Evolutionary conservation across 1,140 invertebrate species (phyloP), one percentile per base, ranked within the genome.

Genomic region (Apocrypta bakeri): DNA sequence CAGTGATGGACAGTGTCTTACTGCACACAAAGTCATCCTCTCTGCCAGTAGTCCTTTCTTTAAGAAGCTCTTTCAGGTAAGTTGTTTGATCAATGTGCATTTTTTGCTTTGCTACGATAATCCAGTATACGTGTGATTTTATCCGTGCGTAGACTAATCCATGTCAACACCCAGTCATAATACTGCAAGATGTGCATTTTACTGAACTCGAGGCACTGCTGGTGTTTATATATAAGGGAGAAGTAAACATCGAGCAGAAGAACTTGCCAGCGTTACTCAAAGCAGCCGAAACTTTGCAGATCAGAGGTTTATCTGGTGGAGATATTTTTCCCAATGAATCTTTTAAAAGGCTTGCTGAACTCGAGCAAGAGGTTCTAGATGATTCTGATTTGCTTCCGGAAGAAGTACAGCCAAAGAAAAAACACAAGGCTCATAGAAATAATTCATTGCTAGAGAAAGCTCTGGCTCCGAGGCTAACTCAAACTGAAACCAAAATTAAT

Each of bases 41-140:
- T 95, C 95, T 9, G 95, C 95, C 1, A 95, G 95, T 85, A 96
- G 95, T 90, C 93, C 94, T 7, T 95, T 95, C 86, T 96, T 96
- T 89, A 94, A 93, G 85, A 93, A 93, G 83, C 93, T 95, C 86
- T 94, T 95, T 85, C 94, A 95, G 93, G 94, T 95, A 88, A 86
- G 74, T 73, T 76, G 76, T 24, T 29, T 77, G 68, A 73, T 61
- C 27, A 27, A 1, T 37, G 66, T 17, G 14, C 56, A 56, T 48
- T 42, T 33, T 21, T 17, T 17, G 7, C 29, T 63, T 72, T 9
- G 64, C 12, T 73, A 21, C 0, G n/a, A 21, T 6, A 66, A 80
- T 73, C n/a, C n/a, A n/a, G n/a, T n/a, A n/a, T n/a, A n/a, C 79
- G 31, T 27, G 73, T 74, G 68, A 88, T 89, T 88, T 88, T 90